Evolutionary conservation across 2,888 invertebrate species (phyloP).

Genomic region (Drosophila mimetica): DNA sequence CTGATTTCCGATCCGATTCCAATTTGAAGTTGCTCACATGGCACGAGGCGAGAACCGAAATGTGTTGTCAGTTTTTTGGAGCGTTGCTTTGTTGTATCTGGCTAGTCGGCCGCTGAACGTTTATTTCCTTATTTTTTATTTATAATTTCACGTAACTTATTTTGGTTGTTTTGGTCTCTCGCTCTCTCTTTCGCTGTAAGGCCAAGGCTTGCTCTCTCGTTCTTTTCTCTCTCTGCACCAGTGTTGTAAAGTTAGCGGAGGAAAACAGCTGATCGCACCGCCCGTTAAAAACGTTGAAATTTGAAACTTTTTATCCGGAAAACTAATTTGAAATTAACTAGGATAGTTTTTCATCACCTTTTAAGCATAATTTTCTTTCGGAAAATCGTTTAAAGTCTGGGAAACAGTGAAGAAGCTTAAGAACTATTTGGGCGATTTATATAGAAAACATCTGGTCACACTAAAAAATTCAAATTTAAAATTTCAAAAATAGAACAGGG

Average conservation of each 20-base stretch:
- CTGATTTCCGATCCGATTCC: constrained; percentile 17
- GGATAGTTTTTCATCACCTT: not conserved
- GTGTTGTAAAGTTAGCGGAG: constrained; percentile 14
- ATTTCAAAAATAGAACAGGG: not conserved
- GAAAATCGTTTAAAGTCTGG: not conserved
- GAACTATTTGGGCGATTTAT: too few relatives aligned
- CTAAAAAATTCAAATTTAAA: not conserved
- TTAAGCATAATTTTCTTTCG: not conserved
- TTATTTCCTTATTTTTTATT: constrained; percentile 64
- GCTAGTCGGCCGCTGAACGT: constrained; percentile 43
- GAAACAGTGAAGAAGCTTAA: too few relatives aligned
- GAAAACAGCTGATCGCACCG: constrained; percentile 13
- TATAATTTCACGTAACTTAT: constrained; percentile 75
- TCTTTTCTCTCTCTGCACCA: not conserved
- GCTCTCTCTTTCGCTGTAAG: constrained; percentile 27
- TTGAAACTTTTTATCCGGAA: not conserved
- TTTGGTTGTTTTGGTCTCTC: constrained; percentile 61
- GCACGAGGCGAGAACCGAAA: constrained; percentile 30
- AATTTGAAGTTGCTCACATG: constrained; percentile 54
- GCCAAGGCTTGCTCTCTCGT: constrained; percentile 14
- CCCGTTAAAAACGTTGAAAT: not conserved
- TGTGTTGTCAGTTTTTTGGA: constrained; percentile 41
- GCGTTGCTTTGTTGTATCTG: constrained; percentile 41
- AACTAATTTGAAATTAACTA: not conserved
- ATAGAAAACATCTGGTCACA: too few relatives aligned